Evolutionary conservation across 2,113 vertebrate species (phyloP).

Genomic region (Ochotona curzoniae): DNA sequence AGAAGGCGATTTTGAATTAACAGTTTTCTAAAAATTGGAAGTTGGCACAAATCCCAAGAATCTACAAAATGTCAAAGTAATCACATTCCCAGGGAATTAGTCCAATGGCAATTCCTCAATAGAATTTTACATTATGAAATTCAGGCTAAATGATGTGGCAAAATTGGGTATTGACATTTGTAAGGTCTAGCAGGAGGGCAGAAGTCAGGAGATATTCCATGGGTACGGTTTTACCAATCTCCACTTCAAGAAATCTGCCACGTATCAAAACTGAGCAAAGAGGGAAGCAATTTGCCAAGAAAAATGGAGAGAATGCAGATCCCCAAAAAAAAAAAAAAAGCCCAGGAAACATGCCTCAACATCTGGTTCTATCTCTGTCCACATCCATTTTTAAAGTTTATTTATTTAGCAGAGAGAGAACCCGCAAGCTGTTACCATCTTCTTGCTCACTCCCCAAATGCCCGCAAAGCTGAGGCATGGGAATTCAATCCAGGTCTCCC

Average conservation of each 20-base stretch:
- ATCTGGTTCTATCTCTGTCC: not conserved
- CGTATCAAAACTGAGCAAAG: not conserved
- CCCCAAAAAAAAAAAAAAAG: not conserved
- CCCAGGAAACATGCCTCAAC: not conserved
- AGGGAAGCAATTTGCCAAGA: not conserved
- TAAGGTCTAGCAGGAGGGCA: not conserved
- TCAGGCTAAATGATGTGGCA: not conserved
- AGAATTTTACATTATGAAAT: not conserved
- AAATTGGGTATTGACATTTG: not conserved
- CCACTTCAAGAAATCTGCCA: not conserved
- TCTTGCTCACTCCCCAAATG: too few relatives aligned
- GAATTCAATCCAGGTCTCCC: too few relatives aligned
- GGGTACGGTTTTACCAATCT: not conserved
- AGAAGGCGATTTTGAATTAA: constrained; percentile 67
- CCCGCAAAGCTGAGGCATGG: too few relatives aligned
- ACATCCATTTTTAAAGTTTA: not conserved
- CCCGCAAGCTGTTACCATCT: too few relatives aligned
- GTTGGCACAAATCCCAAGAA: not conserved
- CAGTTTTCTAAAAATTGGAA: constrained; percentile 60
- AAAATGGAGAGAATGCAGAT: not conserved
- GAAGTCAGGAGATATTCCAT: not conserved
- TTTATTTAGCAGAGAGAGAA: too few relatives aligned
- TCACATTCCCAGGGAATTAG: constrained; percentile 40
- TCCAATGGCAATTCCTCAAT: not conserved
- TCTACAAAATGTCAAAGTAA: constrained; percentile 31